Percentiles rank a stretch among this genome's conserved stretches.
phyloP scores from a whole-genome alignment of 2,888 invertebrate genomes.

The Trissonchulus sp. region DNA sequence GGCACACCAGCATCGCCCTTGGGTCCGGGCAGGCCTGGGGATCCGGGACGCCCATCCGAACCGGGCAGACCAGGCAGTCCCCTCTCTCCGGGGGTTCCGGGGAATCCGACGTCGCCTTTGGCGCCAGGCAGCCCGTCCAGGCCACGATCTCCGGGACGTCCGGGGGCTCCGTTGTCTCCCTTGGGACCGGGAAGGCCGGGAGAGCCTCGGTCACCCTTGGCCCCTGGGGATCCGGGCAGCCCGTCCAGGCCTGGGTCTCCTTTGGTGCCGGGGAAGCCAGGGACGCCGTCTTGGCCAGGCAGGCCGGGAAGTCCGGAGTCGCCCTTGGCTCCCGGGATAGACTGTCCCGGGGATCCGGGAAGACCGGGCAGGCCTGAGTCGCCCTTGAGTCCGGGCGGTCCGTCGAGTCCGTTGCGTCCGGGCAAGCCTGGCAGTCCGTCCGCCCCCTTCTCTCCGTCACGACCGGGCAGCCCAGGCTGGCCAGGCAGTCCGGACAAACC shows the following conservation, averaged over 20 bases:
- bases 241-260: constrained; percentile 43
- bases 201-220: constrained; percentile 65
- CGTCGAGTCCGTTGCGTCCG: constrained; percentile 33
- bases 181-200: constrained; percentile 57
- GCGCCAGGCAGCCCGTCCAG: constrained; percentile 30
- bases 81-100: constrained; percentile 53
- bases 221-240: constrained; percentile 58
- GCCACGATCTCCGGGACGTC: constrained; percentile 66
- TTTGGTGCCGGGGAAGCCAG: constrained; percentile 43
- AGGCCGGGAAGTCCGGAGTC: constrained; percentile 42
- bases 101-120: constrained; percentile 54
- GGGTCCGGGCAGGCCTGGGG: constrained; percentile 62
- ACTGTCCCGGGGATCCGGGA: constrained; percentile 53
- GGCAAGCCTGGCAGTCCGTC: constrained; percentile 33
- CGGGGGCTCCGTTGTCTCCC: constrained; percentile 57
- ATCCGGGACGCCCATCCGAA: constrained; percentile 1
- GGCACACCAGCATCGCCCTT: constrained; percentile 73
- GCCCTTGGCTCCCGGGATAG: constrained; percentile 41
- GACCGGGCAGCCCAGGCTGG: constrained; percentile 42
- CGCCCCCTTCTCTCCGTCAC: constrained; percentile 33
- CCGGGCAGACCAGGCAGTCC: constrained; percentile 49
- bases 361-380: constrained; percentile 66
- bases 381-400: constrained; percentile 60
- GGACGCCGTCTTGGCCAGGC: constrained; percentile 39
- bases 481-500: constrained; percentile 53